These are phyloP conservation scores for Netelia virgata DNA, from an alignment of 2,888 invertebrate species.

Conservation along the genomic window DNA sequence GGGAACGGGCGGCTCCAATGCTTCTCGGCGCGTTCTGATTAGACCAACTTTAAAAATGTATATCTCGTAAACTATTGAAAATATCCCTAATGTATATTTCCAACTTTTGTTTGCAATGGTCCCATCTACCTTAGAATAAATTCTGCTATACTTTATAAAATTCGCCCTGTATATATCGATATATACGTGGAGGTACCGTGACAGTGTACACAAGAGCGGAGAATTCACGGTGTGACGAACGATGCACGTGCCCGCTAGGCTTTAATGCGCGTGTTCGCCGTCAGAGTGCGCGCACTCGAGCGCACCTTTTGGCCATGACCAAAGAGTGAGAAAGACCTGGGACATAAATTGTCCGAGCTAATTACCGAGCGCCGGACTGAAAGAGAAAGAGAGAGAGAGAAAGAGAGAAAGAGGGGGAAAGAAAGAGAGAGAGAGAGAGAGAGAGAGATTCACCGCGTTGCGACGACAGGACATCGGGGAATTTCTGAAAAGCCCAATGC, in stretches of 20 bases:
- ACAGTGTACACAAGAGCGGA: constrained; percentile 9
- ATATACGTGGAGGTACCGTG: background rate
- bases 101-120: no score
- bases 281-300: constrained; percentile 16
- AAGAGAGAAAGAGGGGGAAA: background rate
- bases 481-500: constrained; percentile 65
- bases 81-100: no score
- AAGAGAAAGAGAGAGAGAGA: background rate
- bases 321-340: constrained; percentile 38
- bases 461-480: constrained; percentile 46
- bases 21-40: no score
- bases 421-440: constrained; percentile 19
- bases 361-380: constrained; percentile 52
- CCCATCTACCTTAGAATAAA: no score
- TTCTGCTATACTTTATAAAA: no score
- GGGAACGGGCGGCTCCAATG: no score
- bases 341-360: constrained; percentile 70
- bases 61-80: no score
- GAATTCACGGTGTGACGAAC: constrained; percentile 48
- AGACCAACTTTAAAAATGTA: no score
- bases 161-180: background rate
- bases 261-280: constrained; percentile 33
- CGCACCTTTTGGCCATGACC: constrained; percentile 26
- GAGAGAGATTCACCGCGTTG: background rate
- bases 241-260: constrained; percentile 42